phyloP scores from a whole-genome alignment of 1,140 invertebrate species.

The Kradibia gibbosae region DNA sequence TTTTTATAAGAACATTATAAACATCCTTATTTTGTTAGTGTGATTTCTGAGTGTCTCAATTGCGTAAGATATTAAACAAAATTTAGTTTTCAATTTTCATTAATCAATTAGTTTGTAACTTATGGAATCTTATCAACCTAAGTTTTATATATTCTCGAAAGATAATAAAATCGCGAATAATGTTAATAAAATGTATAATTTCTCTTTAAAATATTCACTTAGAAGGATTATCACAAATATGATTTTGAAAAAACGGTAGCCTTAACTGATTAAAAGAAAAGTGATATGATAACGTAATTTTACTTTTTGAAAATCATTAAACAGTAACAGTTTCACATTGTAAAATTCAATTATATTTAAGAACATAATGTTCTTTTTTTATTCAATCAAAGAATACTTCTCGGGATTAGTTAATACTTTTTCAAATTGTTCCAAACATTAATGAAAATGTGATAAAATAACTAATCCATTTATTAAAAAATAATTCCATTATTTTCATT shows the following conservation, averaged over 20 bases:
- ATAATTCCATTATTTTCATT: background rate
- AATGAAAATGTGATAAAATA: background rate
- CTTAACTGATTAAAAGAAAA: background rate
- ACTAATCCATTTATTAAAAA: background rate
- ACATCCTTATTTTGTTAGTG: background rate
- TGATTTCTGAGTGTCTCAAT: background rate
- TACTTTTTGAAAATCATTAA: background rate
- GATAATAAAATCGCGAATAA: background rate
- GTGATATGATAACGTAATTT: background rate
- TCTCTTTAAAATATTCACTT: background rate
- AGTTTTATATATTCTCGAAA: background rate
- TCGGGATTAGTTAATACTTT: background rate
- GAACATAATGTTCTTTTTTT: background rate
- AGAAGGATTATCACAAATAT: background rate
- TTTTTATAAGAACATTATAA: background rate
- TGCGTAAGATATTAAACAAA: background rate
- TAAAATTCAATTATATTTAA: background rate
- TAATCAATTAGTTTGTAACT: background rate
- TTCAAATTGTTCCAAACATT: background rate
- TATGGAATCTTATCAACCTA: background rate
- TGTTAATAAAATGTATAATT: background rate
- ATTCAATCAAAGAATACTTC: background rate
- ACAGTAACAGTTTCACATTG: background rate
- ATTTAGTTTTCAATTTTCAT: background rate
- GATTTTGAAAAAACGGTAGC: background rate